phyloP scores from a whole-genome alignment of 2,797 vertebrate species.

The Hippocampus kuda region DNA sequence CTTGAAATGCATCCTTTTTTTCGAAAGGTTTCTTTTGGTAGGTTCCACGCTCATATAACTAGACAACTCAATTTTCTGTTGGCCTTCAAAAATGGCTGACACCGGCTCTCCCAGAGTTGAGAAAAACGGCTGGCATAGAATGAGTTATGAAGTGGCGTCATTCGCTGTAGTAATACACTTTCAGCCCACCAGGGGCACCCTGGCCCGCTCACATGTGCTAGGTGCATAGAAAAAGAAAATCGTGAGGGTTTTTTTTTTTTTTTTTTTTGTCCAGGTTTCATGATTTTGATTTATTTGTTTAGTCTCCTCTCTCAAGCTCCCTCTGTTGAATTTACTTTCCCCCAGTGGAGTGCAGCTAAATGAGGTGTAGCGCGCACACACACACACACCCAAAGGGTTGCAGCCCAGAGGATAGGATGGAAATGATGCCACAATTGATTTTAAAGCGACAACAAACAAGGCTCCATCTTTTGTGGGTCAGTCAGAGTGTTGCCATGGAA shows the following conservation, averaged over 20 bases:
- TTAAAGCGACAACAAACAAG: background rate
- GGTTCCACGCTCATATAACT: no score
- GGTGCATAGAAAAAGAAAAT: constrained; percentile 34
- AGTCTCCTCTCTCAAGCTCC: constrained; percentile 44
- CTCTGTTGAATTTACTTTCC: constrained; percentile 49
- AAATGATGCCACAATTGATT: constrained; percentile 6
- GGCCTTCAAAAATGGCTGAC: background rate
- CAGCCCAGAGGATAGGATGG: background rate
- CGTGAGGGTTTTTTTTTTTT: constrained; percentile 32
- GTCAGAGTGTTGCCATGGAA: background rate
- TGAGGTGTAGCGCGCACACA: constrained; percentile 46
- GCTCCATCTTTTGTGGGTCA: constrained; percentile 1
- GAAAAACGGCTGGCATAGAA: no score
- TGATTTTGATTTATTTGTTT: constrained; percentile 71
- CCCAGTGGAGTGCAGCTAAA: constrained; percentile 57
- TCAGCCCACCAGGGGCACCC: background rate
- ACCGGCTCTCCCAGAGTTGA: no score
- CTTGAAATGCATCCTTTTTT: no score
- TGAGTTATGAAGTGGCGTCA: background rate
- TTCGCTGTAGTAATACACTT: background rate
- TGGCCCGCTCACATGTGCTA: background rate
- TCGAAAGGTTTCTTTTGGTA: no score
- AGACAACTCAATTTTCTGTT: no score
- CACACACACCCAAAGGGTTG: constrained; percentile 1
- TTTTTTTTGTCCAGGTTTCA: constrained; percentile 49